Evolutionary conservation across 2,888 invertebrate genomes (phyloP).

Genomic region (Pegoplata infirma): DNA sequence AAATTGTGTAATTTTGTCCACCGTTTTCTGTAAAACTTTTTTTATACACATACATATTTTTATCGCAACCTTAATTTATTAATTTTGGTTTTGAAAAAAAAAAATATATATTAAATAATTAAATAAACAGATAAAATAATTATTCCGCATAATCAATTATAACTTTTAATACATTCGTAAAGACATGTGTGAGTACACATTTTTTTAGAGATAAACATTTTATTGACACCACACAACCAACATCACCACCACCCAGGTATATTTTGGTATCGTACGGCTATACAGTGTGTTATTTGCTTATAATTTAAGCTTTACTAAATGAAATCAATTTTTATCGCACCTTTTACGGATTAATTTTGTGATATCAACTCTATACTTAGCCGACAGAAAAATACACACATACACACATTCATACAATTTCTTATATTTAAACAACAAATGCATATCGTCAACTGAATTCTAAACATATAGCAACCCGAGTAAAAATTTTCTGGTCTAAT

Average conservation of each 20-base stretch:
- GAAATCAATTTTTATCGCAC: conserved; percentile 63
- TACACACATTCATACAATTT: background rate
- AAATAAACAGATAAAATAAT: conserved; percentile 48
- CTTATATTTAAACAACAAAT: no score
- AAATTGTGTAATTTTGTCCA: conserved; percentile 22
- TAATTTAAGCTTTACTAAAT: conserved; percentile 62
- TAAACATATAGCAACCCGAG: no score
- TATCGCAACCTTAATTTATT: conserved; percentile 20
- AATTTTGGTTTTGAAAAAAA: background rate
- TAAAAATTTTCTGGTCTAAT: no score
- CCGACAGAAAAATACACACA: background rate
- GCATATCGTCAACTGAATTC: no score
- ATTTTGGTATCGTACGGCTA: background rate
- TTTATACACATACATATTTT: background rate
- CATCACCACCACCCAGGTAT: conserved; percentile 23
- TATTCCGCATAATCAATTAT: conserved; percentile 60
- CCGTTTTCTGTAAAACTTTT: background rate
- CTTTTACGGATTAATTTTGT: conserved; percentile 61
- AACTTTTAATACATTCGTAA: conserved; percentile 50
- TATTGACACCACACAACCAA: conserved; percentile 30
- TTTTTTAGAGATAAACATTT: conserved; percentile 46
- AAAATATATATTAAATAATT: no score
- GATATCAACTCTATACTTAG: conserved; percentile 51
- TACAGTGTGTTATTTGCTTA: conserved; percentile 56
- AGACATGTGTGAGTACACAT: conserved; percentile 48